phyloP scores from a whole-genome alignment of 2,113 vertebrate species.

The Dromas ardeola region DNA sequence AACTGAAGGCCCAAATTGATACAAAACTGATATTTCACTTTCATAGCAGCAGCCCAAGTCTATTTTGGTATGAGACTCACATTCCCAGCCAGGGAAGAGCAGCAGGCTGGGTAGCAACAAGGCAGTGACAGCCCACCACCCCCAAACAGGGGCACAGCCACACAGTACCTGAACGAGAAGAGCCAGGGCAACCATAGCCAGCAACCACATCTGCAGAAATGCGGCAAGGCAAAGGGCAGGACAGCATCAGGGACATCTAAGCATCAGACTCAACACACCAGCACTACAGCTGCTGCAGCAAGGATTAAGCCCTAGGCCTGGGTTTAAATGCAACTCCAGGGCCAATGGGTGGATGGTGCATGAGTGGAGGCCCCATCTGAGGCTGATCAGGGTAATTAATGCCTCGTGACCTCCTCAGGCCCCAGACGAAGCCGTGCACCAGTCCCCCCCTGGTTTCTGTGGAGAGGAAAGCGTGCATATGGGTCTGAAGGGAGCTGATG shows the following conservation, averaged over 20 bases:
- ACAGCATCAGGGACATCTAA: accelerated
- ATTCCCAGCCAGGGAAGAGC: not conserved
- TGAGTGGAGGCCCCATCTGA: not conserved
- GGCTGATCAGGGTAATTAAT: not conserved
- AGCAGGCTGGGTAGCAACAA: not conserved
- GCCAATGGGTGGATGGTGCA: no score
- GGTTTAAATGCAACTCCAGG: not conserved
- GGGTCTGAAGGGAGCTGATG: not conserved
- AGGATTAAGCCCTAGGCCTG: accelerated
- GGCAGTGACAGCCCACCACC: accelerated
- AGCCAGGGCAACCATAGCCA: accelerated
- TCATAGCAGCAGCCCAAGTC: not conserved
- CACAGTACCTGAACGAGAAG: not conserved
- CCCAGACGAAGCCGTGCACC: not conserved
- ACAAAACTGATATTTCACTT: not conserved
- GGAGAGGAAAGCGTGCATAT: not conserved
- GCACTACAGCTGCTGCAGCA: accelerated
- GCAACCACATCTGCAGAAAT: accelerated
- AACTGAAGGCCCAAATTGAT: not conserved
- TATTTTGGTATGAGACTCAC: accelerated
- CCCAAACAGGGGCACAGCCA: accelerated
- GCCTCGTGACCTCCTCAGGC: not conserved
- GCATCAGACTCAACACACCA: accelerated
- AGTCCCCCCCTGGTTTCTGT: not conserved
- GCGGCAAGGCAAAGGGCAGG: accelerated